phyloP scores from a whole-genome alignment of 2,113 vertebrate genomes.

The Oriolus oriolus region DNA sequence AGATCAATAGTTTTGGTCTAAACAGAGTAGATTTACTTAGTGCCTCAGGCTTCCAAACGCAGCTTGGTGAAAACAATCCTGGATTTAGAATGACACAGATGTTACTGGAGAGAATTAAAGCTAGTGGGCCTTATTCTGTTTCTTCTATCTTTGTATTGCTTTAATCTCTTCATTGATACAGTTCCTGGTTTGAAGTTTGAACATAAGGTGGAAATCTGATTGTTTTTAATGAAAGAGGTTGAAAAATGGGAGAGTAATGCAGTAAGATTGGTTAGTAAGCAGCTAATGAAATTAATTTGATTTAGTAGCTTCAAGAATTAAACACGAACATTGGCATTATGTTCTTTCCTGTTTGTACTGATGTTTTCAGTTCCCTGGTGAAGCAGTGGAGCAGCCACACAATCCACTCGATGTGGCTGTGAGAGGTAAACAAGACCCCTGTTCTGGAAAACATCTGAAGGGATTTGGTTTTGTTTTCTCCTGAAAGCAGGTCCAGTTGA shows the following conservation, averaged over 20 bases:
- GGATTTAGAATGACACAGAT: slow-evolving; percentile 12
- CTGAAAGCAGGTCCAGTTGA: background rate
- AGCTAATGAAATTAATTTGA: slow-evolving; percentile 4
- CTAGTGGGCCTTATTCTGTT: background rate
- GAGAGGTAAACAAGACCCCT: background rate
- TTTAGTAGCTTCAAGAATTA: slow-evolving; percentile 13
- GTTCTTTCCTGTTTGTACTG: background rate
- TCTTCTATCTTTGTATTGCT: background rate
- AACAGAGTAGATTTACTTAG: background rate
- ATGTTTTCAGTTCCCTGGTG: background rate
- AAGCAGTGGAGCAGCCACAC: background rate
- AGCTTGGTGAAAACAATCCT: background rate
- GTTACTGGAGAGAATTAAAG: background rate
- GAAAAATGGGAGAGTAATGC: background rate
- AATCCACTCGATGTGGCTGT: background rate
- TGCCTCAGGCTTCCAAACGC: background rate
- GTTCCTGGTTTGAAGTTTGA: background rate
- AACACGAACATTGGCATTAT: background rate
- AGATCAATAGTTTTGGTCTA: background rate
- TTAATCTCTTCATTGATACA: background rate
- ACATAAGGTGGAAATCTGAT: background rate
- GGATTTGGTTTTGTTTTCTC: background rate
- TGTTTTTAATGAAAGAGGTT: background rate
- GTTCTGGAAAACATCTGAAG: background rate
- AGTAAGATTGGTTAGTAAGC: background rate